A percentile compares a stretch with the other conserved stretches of the same genome.
Evolutionary conservation across 2,888 invertebrate genomes (phyloP).

Genomic region (Phymatocera aterrima): DNA sequence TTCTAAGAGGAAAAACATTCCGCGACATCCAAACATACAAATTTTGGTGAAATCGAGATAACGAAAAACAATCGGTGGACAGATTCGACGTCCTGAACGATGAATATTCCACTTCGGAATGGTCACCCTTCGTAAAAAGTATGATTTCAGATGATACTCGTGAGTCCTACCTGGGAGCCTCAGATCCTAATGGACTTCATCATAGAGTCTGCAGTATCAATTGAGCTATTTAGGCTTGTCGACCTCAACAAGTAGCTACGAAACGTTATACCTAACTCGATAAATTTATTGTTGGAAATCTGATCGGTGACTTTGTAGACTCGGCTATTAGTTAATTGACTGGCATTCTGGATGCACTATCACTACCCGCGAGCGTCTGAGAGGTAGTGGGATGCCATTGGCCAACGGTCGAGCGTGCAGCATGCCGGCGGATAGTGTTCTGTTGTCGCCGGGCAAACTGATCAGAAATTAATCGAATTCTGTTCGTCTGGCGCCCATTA

Average conservation of each 20-base stretch:
- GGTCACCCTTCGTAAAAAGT: too few species aligned
- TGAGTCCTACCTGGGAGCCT: too few species aligned
- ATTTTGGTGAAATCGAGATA: too few species aligned
- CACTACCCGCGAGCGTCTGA: conserved; percentile 10
- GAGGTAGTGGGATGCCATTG: not conserved
- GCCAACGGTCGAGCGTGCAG: not conserved
- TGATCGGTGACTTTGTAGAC: conserved; percentile 1
- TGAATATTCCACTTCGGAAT: too few species aligned
- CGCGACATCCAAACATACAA: not conserved
- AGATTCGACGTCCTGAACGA: too few species aligned
- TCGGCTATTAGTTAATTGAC: conserved; percentile 28
- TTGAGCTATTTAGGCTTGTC: not conserved
- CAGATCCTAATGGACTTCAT: not conserved
- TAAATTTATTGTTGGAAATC: not conserved
- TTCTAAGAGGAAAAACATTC: not conserved
- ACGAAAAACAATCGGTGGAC: too few species aligned
- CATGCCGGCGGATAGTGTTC: conserved; percentile 26
- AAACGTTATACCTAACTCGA: not conserved
- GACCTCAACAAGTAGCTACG: not conserved
- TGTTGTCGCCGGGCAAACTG: conserved; percentile 33
- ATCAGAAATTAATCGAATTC: conserved; percentile 42
- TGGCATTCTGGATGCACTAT: conserved; percentile 5
- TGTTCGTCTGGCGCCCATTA: conserved; percentile 29
- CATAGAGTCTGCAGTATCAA: not conserved
- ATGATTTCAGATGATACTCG: too few species aligned